Base-by-base conservation (phyloP, 2,113 vertebrate genomes). In the Arizona elegans region DNA sequence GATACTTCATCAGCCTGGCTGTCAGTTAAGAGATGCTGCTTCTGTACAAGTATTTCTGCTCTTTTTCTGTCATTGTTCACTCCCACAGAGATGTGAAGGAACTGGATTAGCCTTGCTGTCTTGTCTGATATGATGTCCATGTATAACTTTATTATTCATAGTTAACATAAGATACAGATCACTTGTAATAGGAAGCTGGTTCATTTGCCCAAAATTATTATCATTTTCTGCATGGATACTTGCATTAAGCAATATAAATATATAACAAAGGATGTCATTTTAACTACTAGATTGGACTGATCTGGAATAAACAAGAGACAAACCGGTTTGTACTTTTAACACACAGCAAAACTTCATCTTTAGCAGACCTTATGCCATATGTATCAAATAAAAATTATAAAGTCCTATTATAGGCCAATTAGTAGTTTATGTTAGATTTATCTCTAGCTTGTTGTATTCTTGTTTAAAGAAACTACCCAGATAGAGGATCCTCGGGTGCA, bases 401-500 rank as follows among this genome's bases (percentile, higher is more conserved):
- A 38, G 19, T 19, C n/a, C n/a, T n/a, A 38, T 88, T 47, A 11
- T 53, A 56, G 19, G 56, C 19, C 54, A 29, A 21, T n/a, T 70
- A 12, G 3, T 87, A 33, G 26, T 4, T 89, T 56, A 8, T 91
- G 47, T 90, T 95, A 53, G 93, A 88, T 86, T 87, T 87, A 52
- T 62, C 58, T 65, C 58, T 88, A 33, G 26, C 15, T 24, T 85
- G 33, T 38, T 38, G 19, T 2, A 91, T 58, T 33, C 15, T 86
- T 92, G 93, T 62, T 95, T 97, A 23, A 93, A 98, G 98, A 98
- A 97, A 98, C 98, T n/a, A 99, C 99, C 24, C 99, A 99, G 98
- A 98, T 99, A 92, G 99, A 99, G 97, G 99, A 99, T 96, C 99
- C 99, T 0, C 98, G 99, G 56, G 98, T 98, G 33, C 99, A 99